Evolutionary conservation across 2,888 invertebrate genomes (phyloP).

Genomic region (Leptopilina myrica): DNA sequence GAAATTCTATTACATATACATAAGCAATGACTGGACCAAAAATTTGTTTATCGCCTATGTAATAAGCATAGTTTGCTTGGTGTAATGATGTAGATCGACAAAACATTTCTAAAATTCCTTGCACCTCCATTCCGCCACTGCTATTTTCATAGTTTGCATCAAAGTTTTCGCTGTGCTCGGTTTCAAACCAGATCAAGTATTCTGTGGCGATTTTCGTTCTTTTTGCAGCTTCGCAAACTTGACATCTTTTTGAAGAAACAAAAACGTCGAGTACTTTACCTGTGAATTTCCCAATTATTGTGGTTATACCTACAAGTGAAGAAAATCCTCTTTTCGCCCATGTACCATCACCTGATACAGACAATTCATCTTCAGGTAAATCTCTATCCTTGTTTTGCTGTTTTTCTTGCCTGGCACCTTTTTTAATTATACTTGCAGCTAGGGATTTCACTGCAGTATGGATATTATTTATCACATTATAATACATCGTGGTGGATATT

Average conservation of each 20-base stretch:
- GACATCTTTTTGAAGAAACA: slow-evolving; percentile 10
- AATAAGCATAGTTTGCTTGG: no score
- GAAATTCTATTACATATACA: no score
- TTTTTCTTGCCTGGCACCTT: slow-evolving; percentile 50
- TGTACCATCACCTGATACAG: slow-evolving; percentile 43
- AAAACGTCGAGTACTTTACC: slow-evolving; percentile 46
- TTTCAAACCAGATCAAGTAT: no score
- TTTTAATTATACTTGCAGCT: slow-evolving; percentile 33
- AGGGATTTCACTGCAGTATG: slow-evolving; percentile 42
- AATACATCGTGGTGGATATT: slow-evolving; percentile 45
- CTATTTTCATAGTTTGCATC: no score
- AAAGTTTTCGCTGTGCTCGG: no score
- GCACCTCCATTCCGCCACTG: no score
- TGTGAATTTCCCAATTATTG: slow-evolving; percentile 49
- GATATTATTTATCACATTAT: slow-evolving; percentile 42
- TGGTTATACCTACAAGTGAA: slow-evolving; percentile 50
- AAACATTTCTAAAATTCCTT: no score
- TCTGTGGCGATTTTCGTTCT: no score
- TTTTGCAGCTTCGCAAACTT: not conserved
- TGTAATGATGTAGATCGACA: no score
- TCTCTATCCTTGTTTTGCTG: slow-evolving; percentile 44
- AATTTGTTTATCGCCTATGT: no score
- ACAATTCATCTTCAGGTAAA: slow-evolving; percentile 22
- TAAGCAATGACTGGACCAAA: no score
- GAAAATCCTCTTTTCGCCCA: slow-evolving; percentile 47